These are phyloP conservation scores for Apotomis capreana DNA, from an alignment of 2,888 invertebrate genomes.

Conservation along the genomic window DNA sequence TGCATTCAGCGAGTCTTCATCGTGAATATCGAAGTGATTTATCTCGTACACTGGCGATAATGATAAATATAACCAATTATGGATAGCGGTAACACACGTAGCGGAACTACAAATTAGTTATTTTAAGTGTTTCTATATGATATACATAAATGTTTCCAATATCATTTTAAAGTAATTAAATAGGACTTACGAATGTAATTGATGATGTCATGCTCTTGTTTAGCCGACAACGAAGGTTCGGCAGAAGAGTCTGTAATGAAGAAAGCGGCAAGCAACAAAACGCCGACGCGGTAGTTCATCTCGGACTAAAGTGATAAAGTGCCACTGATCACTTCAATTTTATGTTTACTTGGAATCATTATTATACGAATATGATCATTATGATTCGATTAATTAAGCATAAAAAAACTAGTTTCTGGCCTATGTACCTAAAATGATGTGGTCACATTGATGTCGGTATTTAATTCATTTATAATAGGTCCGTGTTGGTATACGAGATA, in stretches of 20 bases:
- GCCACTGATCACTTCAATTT: slow-evolving; percentile 17
- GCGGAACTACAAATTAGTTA: too few relatives aligned
- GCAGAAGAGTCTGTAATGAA: slow-evolving; percentile 1
- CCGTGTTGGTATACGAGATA: neutral
- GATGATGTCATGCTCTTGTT: slow-evolving; percentile 39
- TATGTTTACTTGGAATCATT: slow-evolving; percentile 10
- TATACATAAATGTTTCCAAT: too few relatives aligned
- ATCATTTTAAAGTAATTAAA: neutral
- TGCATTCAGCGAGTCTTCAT: slow-evolving; percentile 33
- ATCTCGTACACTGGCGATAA: slow-evolving; percentile 38
- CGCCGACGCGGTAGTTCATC: slow-evolving; percentile 24
- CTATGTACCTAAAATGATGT: neutral
- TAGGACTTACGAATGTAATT: slow-evolving; percentile 40
- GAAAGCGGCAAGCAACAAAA: neutral
- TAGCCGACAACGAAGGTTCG: slow-evolving; percentile 18
- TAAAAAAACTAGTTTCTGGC: slow-evolving; percentile 17
- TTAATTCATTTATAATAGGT: slow-evolving; percentile 33
- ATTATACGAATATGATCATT: slow-evolving; percentile 14
- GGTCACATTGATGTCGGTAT: slow-evolving; percentile 17
- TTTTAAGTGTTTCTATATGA: too few relatives aligned
- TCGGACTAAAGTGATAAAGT: slow-evolving; percentile 17
- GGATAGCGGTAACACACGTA: too few relatives aligned
- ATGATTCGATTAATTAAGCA: slow-evolving; percentile 23
- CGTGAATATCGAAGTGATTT: slow-evolving; percentile 36
- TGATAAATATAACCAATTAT: neutral